Conservation (phyloP, 2,797 vertebrate genomes). For the Poecilia picta region DNA sequence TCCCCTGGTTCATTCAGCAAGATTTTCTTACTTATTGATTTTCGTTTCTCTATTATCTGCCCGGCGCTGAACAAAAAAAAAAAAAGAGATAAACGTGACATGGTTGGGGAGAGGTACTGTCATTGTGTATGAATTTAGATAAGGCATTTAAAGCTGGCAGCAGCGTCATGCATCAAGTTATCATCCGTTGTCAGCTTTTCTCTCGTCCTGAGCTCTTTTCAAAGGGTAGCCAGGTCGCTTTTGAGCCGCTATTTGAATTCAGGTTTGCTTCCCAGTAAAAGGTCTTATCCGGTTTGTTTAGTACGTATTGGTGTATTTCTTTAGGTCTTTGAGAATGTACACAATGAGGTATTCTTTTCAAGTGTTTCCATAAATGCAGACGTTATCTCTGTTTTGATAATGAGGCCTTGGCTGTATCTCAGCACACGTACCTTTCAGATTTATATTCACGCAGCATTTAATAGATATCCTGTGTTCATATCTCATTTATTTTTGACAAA, state of each 20-base stretch:
- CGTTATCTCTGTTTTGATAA: constrained; percentile 6
- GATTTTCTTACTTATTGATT: constrained; percentile 70
- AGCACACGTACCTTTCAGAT: not conserved
- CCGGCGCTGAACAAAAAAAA: constrained; percentile 37
- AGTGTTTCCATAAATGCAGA: constrained; percentile 2
- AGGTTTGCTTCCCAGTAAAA: constrained; percentile 31
- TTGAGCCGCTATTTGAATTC: constrained; percentile 50
- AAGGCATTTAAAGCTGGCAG: constrained; percentile 68
- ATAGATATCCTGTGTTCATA: not conserved
- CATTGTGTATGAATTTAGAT: constrained; percentile 72
- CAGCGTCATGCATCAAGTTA: constrained; percentile 62
- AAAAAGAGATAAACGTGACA: constrained; percentile 56
- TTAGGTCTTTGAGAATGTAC: not conserved
- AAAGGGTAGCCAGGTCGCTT: constrained; percentile 53
- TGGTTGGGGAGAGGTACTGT: constrained; percentile 42
- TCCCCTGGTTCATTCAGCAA: constrained; percentile 31
- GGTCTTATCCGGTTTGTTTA: constrained; percentile 34
- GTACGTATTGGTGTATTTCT: constrained; percentile 16
- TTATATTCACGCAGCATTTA: not conserved
- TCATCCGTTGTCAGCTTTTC: constrained; percentile 59
- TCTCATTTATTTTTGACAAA: constrained; percentile 22
- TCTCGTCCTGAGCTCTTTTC: constrained; percentile 49
- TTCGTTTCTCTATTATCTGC: constrained; percentile 65
- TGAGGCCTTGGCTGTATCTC: not conserved
- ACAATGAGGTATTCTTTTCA: not conserved